A percentile compares a stretch with the other conserved stretches of the same genome.
phyloP scores from a whole-genome alignment of 2,888 invertebrate species.

The Hypolimnas misippus region DNA sequence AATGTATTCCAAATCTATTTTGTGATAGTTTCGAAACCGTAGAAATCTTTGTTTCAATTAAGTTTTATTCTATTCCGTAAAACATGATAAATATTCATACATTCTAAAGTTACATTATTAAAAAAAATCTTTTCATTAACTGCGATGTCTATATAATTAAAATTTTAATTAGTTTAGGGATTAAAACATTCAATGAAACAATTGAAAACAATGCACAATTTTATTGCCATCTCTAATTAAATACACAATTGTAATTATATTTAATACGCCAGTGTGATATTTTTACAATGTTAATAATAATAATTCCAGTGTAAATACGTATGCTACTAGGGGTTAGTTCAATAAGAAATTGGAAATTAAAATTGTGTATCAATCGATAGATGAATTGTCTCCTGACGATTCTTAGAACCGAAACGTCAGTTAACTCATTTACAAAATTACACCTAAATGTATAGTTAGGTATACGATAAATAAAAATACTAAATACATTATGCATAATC shows the following conservation, averaged over 20 bases:
- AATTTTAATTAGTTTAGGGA: too few relatives aligned
- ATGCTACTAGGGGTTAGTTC: conserved; percentile 50
- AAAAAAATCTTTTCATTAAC: too few relatives aligned
- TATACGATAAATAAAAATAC: conserved; percentile 67
- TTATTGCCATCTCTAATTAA: conserved; percentile 78
- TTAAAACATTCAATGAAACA: conserved; percentile 47
- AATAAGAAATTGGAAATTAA: conserved; percentile 56
- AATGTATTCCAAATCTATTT: too few relatives aligned
- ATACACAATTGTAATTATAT: conserved; percentile 78
- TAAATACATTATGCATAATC: conserved; percentile 67
- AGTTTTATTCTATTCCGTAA: too few relatives aligned
- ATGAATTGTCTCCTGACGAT: conserved; percentile 58
- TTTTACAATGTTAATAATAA: conserved; percentile 42
- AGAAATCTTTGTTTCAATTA: too few relatives aligned
- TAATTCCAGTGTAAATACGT: conserved; percentile 46
- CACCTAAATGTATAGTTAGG: conserved; percentile 55
- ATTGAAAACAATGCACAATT: conserved; percentile 71
- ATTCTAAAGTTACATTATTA: too few relatives aligned
- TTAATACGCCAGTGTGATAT: conserved; percentile 59
- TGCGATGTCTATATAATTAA: too few relatives aligned
- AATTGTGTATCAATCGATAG: conserved; percentile 78
- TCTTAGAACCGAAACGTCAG: conserved; percentile 77
- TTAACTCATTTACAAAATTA: conserved; percentile 58
- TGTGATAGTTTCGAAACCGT: too few relatives aligned
- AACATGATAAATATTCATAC: too few relatives aligned